Evolutionary conservation across 1,140 invertebrate genomes (phyloP).

Genomic region (Megalopta genalis): DNA sequence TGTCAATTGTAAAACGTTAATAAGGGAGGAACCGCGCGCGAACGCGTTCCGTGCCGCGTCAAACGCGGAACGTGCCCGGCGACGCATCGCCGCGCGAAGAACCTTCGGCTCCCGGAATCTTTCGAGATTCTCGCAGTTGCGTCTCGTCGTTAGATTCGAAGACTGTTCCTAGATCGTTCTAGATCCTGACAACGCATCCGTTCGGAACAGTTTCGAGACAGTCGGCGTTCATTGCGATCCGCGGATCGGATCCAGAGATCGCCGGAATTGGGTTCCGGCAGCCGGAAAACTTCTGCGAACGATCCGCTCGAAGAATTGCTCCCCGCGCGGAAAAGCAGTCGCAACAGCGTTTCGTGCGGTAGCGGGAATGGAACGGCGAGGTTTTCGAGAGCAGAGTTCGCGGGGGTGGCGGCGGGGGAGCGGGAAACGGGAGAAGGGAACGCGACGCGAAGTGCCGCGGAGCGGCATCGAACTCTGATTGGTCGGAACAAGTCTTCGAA

Average conservation of each 20-base stretch:
- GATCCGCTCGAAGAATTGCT: too few relatives aligned
- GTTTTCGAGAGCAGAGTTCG: not conserved
- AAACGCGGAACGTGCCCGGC: not conserved
- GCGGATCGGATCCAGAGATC: not conserved
- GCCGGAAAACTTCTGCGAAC: not conserved
- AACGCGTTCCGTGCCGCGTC: not conserved
- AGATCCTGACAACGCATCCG: too few relatives aligned
- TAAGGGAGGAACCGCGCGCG: not conserved
- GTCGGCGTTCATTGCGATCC: too few relatives aligned
- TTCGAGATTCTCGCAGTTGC: too few relatives aligned
- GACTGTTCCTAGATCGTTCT: too few relatives aligned
- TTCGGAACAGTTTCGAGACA: too few relatives aligned
- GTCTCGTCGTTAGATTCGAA: too few relatives aligned
- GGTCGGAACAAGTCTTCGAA: conserved; percentile 24
- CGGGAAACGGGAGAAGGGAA: not conserved
- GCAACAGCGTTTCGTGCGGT: too few relatives aligned
- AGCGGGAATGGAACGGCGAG: not conserved
- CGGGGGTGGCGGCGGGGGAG: not conserved
- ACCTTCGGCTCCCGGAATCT: too few relatives aligned
- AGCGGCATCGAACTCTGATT: conserved; percentile 21
- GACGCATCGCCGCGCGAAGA: not conserved
- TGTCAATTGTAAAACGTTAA: conserved; percentile 22
- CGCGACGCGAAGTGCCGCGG: not conserved
- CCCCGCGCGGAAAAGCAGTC: too few relatives aligned
- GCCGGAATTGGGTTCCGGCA: too few relatives aligned